Evolutionary conservation across 37 sponge, comb jelly and placozoan genomes (phyloP).

Genomic region (Halisarca cf. caerulea): DNA sequence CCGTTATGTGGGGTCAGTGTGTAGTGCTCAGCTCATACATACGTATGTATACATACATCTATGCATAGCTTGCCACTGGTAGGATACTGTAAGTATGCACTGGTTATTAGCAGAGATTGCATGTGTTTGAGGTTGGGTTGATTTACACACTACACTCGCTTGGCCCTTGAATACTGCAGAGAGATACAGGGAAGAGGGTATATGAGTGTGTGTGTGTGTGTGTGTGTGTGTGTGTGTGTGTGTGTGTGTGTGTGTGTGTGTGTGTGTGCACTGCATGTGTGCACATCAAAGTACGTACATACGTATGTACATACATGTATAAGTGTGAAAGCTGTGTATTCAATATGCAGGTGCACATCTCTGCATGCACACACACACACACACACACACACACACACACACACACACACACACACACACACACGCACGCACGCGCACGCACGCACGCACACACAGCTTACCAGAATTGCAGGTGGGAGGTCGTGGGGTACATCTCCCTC

Average conservation of each 20-base stretch:
- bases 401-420: too few species aligned
- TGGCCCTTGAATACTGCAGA: neutral
- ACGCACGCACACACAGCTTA: conserved; percentile 17
- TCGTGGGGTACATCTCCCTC: conserved; percentile 82
- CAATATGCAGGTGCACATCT: neutral
- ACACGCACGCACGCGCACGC: too few species aligned
- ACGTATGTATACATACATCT: too few species aligned
- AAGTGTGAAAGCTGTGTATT: neutral
- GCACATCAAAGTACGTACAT: too few species aligned
- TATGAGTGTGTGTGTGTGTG: conserved; percentile 9
- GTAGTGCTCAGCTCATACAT: too few species aligned
- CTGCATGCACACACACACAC: neutral
- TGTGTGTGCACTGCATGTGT: conserved; percentile 4
- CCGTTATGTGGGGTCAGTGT: too few species aligned
- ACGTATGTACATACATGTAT: too few species aligned
- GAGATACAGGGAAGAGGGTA: neutral
- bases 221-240: conserved; percentile 17
- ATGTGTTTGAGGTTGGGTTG: too few species aligned
- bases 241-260: conserved; percentile 21
- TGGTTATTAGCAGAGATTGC: too few species aligned
- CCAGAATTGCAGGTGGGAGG: conserved; percentile 74
- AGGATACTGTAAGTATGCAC: too few species aligned
- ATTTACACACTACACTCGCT: conserved; percentile 10
- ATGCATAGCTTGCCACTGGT: too few species aligned
- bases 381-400: too few species aligned